Base-by-base conservation (phyloP, 2,797 vertebrate species). In the Ambastaia sidthimunki region DNA sequence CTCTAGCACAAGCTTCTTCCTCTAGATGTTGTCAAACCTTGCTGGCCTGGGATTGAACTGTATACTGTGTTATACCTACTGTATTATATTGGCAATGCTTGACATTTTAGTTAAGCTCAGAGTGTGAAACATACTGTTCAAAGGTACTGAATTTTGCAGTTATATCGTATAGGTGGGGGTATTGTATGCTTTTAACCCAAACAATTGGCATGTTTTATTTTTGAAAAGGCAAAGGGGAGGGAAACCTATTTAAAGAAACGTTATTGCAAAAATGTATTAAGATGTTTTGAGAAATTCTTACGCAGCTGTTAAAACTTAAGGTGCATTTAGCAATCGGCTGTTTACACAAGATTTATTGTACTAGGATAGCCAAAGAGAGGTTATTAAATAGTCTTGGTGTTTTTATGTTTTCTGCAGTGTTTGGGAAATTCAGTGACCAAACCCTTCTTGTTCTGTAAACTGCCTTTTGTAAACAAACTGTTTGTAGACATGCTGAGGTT, bases 1-100 rank as follows among this genome's bases (percentile, higher is more conserved):
- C 16, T 54, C 82, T 3, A 48, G 84, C 7, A 34, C 87, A 0
- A 83, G 80, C 37, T 88, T 91, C 82, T 89, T 87, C 81, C 85
- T 92, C 77, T 93, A 92, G 83, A 80, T 28, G 12, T 5, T 25
- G 11, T 60, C 21, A 25, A 60, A 28, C 13, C 59, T 28, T 7
- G 6, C 1, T 1, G 7, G 7, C 37, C 7, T 41, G 13, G 34
- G 41, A 83, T 21, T 76, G 62, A 80, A 78, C 52, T 74, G 81
- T 84, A 83, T 85, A 85, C 76, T 65, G 59, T 80, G 82, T 74
- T 84, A 82, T 86, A 79, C 75, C 81, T 76, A 71, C 79, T 83
- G 81, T 81, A 85, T 48, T 74, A 75, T 80, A 71, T 21, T 48
- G 60, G 48, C 19, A 18, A 76, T 82, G 80, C 85, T 85, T 85